Evolutionary conservation across 2,888 invertebrate genomes (phyloP).

Genomic region (Sthenelais limicola): DNA sequence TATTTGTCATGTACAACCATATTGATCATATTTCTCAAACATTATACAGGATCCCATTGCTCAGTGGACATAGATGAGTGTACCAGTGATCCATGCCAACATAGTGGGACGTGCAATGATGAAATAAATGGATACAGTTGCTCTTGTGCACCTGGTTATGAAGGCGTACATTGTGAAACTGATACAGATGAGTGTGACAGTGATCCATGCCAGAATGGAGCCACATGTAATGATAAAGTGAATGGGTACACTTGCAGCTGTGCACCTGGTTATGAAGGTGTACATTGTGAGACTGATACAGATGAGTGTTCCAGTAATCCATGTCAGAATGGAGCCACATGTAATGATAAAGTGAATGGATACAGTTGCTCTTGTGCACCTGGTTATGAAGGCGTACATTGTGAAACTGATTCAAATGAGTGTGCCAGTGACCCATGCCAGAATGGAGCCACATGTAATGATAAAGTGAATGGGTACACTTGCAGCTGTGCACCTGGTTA

Average conservation of each 20-base stretch:
- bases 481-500: neutral
- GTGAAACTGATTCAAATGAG: neutral
- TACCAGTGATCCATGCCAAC: constrained; percentile 26
- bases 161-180: constrained; percentile 16
- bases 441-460: neutral
- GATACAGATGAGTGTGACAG: constrained; percentile 31
- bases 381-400: constrained; percentile 13
- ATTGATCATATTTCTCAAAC: too few relatives aligned
- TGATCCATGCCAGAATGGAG: constrained; percentile 81
- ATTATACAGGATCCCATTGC: too few relatives aligned
- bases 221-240: constrained; percentile 79
- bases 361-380: constrained; percentile 13
- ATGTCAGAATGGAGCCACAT: constrained; percentile 23
- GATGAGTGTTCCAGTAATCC: constrained; percentile 31
- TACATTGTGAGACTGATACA: constrained; percentile 1
- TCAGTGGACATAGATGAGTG: constrained; percentile 19
- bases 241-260: constrained; percentile 47
- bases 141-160: constrained; percentile 5
- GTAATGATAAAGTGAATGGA: constrained; percentile 2
- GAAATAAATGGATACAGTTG: constrained; percentile 12
- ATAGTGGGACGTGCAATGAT: constrained; percentile 13
- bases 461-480: neutral
- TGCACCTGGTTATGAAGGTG: constrained; percentile 16
- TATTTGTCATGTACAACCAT: too few relatives aligned
- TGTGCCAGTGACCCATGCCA: neutral